phyloP scores from a whole-genome alignment of 2,797 vertebrate species.

The Emys orbicularis region DNA sequence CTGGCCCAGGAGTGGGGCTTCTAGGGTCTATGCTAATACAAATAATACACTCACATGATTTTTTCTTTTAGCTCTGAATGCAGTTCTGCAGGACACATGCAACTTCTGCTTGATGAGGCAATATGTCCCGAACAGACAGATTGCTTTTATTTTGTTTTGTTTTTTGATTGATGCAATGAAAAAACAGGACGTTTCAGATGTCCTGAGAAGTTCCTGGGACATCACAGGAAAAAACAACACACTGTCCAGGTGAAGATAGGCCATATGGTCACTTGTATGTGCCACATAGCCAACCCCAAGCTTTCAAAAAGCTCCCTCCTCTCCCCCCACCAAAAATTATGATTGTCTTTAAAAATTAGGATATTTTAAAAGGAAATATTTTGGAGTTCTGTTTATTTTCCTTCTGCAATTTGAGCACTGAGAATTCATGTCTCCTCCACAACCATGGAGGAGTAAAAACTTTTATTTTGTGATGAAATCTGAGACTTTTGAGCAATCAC shows the following conservation, averaged over 20 bases:
- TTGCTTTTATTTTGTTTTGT: not conserved
- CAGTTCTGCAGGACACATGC: rapidly evolving
- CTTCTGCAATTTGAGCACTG: not conserved
- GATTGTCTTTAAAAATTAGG: not conserved
- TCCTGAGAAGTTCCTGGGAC: not conserved
- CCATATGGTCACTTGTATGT: not conserved
- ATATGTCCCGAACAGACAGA: rapidly evolving
- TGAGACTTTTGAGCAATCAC: not conserved
- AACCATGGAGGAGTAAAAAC: not conserved
- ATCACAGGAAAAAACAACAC: not conserved
- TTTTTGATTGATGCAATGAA: not conserved
- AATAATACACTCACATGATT: too few species aligned
- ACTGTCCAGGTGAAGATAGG: not conserved
- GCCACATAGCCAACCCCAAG: not conserved
- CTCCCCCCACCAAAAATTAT: too few species aligned
- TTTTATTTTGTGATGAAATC: not conserved
- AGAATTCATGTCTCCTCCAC: not conserved
- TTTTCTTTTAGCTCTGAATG: not conserved
- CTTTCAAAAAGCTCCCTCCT: not conserved
- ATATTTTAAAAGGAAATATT: not conserved
- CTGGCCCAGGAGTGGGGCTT: too few species aligned
- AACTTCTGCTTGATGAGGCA: not conserved
- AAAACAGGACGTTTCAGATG: not conserved
- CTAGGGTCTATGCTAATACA: too few species aligned
- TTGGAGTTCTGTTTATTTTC: not conserved